Evolutionary conservation across 2,113 vertebrate genomes (phyloP), one percentile per base, ranked within the genome.

Genomic region (Empidonax alnorum): DNA sequence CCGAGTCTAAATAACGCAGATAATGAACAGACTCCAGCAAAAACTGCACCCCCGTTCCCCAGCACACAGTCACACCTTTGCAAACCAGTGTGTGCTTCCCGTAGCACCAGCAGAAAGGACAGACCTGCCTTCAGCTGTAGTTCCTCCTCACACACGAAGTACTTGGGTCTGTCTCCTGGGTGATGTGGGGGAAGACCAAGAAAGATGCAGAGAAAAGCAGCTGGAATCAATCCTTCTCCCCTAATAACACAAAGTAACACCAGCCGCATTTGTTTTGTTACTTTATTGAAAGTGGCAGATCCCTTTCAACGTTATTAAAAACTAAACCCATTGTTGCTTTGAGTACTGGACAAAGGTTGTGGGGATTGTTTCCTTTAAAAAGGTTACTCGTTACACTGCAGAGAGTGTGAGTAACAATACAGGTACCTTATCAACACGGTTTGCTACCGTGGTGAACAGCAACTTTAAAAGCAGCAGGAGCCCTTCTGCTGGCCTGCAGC

Each of bases 271-370:
- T 20, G 35, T 86, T 96, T 67, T 42, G 66, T 96, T 95, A 77
- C 93, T 97, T 97, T 97, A 97, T 97, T 98, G 96, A 96, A 97
- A 97, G 97, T 90, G 95, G 96, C 91, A 90, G 96, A 78, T 96
- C 96, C 94, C 95, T 97, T 90, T 94, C 95, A 93, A 72, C 2
- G 27, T 47, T 92, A 91, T 90, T 76, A 93, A 91, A 97, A 97
- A 95, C 83, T 73, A 94, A 97, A 96, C 75, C 72, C 58, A 9
- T 39, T 58, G 67, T 90, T 84, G 83, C 84, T 94, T 89, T 67
- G 90, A 90, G 62, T 72, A 93, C 65, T 89, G 84, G 83, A 90
- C 52, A 3, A 81, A 85, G 67, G 73, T 72, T 72, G 58, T 92
- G 72, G 77, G 86, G 87, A 93, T 68, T 92, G 52, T 95, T 93